Evolutionary conservation across 1,140 invertebrate genomes (phyloP), one percentile per base, ranked within the genome.

Genomic region (Lepidurus arcticus): DNA sequence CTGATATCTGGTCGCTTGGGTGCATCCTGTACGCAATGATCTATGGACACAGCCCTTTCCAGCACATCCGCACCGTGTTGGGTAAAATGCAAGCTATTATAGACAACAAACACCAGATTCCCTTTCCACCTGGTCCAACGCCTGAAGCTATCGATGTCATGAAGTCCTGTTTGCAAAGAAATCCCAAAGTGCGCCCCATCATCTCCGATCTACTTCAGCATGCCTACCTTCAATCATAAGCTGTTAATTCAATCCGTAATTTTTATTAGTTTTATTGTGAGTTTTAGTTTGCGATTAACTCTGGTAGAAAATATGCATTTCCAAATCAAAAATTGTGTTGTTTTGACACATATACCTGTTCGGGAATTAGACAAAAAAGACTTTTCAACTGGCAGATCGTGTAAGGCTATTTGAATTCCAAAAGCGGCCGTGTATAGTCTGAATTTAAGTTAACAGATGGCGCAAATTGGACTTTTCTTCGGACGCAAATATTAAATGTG

Each of bases 1-100:
- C 95, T 13, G 97, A 99, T 85, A 94, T 99, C 16, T 99, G 97
- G 97, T 97, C 96, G 0, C 86, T 99, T 43, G 97, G 97, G 16
- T 98, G 97, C 84, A 99, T 99, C 80, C 87, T 99, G 42, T 99
- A 98, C 84, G 91, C 93, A 84, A 87, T 98, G 84, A 89, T 97
- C 11, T 98, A 97, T 85, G 92, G 94, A 3, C 87, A 88, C 76
- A 95, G 96, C 0, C 97, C 97, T 5, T 99, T 98, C 85, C 90
- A 94, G 45, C 90, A 96, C 83, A 90, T 97, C 73, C 88, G 88
- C 13, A 89, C 92, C 82, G 86, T 91, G 9, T 88, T 89, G 83
- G 87, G 88, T 7, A 98, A 97, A 86, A 88, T 97, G 21, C 87
- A 87, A 76, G 94, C 94, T 8, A 97, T 99, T 77, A 89, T 90